Base-by-base conservation (phyloP, 1,140 invertebrate genomes). In the Asbolus verrucosus region DNA sequence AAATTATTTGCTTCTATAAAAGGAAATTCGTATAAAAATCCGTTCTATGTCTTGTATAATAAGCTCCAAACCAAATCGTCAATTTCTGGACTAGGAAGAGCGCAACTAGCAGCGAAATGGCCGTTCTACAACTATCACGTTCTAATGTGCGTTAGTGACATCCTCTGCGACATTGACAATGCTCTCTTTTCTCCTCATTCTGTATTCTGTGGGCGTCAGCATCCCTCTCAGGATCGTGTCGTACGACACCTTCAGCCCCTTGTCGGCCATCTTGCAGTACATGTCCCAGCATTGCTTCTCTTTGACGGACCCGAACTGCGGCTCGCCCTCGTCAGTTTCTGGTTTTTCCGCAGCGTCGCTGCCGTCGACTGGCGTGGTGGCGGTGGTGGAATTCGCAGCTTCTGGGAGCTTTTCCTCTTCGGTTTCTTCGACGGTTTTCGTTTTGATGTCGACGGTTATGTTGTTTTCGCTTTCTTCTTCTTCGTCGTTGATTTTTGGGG, bases 191-290 rank as follows among this genome's bases (percentile, higher is more conserved):
- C 75, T 71, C 54, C 77, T 61, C 18, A 88, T 81, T 75, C 89
- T 83, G 74, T 90, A 90, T 77, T 90, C 89, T 1, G 88, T 90
- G 3, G 89, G 89, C 11, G 89, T 90, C 36, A 90, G 78, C 87
- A 90, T 89, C 31, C 89, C 89, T 80, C 89, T 85, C 27, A 90
- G 78, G 21, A 91, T 87, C 0, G 89, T 90, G 59, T 91, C 88
- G 66, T 88, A 90, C 1, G 87, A 87, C 1, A 91, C 86, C 31
- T 83, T 86, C n/a, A 91, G 84, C 0, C 89, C 89, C 78, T 89
- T 90, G 69, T 87, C 86, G n/a, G 83, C 85, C 88, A 91, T 90
- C 81, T 86, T 86, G 62, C 84, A 83, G 68, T 86, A 90, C 43
- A 90, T 80, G 59, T 87, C 85, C 89, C 89, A 91, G 74, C 89